Conservation (phyloP, 2,113 vertebrate species). For the Desmodus rotundus region DNA sequence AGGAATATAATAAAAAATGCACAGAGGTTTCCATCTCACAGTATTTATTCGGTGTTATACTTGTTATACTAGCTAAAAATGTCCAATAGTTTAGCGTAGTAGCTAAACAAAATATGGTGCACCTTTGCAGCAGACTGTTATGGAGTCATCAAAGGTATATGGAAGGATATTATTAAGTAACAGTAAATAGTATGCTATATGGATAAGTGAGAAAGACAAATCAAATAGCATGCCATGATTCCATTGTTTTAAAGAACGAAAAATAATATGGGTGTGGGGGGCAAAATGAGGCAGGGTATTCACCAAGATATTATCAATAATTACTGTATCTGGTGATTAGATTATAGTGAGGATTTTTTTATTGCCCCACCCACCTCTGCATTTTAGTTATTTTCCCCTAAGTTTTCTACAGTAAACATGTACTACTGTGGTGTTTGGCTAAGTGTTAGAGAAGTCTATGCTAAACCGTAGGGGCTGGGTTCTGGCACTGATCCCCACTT, state of each 20-base stretch:
- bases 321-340: slow-evolving; percentile 2
- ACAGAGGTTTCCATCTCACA: not conserved
- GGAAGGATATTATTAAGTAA: not conserved
- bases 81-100: not conserved
- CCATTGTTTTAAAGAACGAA: not conserved
- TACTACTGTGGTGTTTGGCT: not conserved
- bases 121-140: not conserved
- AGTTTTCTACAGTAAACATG: not conserved
- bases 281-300: not conserved
- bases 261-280: not conserved
- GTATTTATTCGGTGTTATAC: not conserved
- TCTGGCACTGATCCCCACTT: too few relatives aligned
- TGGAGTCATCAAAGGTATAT: not conserved
- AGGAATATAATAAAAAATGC: not conserved
- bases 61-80: not conserved
- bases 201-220: not conserved
- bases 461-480: not conserved
- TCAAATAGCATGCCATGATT: not conserved
- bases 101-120: not conserved
- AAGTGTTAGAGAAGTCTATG: not conserved
- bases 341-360: not conserved
- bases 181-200: not conserved
- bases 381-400: not conserved
- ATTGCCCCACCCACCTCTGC: rapidly evolving
- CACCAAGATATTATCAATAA: not conserved